Conservation (phyloP, 2,797 vertebrate genomes). For the Anabacerthia variegaticeps region DNA sequence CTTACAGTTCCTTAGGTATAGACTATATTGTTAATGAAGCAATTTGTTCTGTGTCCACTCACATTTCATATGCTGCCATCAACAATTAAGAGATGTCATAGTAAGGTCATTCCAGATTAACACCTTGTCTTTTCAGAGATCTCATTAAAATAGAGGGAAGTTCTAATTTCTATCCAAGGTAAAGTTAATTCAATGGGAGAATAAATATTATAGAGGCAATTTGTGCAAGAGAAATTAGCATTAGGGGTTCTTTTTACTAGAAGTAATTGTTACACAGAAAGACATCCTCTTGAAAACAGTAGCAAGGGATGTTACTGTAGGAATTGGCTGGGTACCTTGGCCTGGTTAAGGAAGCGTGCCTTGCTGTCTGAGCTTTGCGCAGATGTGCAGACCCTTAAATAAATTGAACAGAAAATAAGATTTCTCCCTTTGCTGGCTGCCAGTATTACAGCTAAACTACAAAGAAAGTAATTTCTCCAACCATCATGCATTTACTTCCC, state of each 20-base stretch:
- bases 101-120: constrained; percentile 73
- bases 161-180: constrained; percentile 49
- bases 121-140: constrained; percentile 61
- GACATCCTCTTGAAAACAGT: neutral
- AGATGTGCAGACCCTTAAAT: constrained; percentile 43
- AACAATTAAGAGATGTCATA: constrained; percentile 67
- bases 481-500: constrained; percentile 49
- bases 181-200: constrained; percentile 44
- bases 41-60: constrained; percentile 79
- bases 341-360: neutral
- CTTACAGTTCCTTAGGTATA: constrained; percentile 58
- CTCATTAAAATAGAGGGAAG: constrained; percentile 60
- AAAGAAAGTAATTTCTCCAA: constrained; percentile 70
- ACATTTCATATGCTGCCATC: constrained; percentile 77
- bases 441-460: constrained; percentile 45
- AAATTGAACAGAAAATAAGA: constrained; percentile 71
- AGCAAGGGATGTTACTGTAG: neutral
- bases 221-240: neutral
- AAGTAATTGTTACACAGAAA: constrained; percentile 6
- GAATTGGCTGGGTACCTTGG: neutral
- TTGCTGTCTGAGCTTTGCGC: constrained; percentile 27
- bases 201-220: constrained; percentile 50
- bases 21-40: constrained; percentile 73
- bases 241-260: constrained; percentile 6
- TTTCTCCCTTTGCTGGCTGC: constrained; percentile 45